Percentiles rank a stretch among this genome's conserved stretches.
phyloP scores from a whole-genome alignment of 2,888 invertebrate genomes.

The Cactoblastis cactorum region DNA sequence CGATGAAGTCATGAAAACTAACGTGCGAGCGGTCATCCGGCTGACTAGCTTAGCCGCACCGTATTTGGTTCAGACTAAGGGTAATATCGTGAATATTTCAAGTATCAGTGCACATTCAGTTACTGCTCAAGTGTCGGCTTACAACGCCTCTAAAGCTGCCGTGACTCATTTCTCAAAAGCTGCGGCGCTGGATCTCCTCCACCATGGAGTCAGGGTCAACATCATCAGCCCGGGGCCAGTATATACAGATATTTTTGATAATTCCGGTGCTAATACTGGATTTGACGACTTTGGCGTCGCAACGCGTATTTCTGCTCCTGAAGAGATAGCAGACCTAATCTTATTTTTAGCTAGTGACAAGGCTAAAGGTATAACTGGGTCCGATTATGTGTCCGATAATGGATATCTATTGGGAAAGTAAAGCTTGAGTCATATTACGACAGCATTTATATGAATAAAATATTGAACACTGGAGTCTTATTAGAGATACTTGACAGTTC shows the following conservation, averaged over 20 bases:
- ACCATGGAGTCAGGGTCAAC: constrained; percentile 84
- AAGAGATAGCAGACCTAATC: constrained; percentile 19
- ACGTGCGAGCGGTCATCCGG: constrained; percentile 24
- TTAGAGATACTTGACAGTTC: too few relatives aligned
- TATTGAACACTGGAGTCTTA: too few relatives aligned
- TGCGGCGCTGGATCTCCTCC: constrained; percentile 81
- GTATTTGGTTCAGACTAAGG: constrained; percentile 22
- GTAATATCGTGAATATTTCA: constrained; percentile 27
- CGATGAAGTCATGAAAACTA: constrained; percentile 25
- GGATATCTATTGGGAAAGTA: constrained; percentile 15
- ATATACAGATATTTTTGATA: constrained; percentile 67
- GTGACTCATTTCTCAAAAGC: constrained; percentile 35
- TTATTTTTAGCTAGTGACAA: constrained; percentile 22
- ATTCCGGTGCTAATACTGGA: constrained; percentile 4
- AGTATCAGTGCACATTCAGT: constrained; percentile 6
- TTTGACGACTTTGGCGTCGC: neutral
- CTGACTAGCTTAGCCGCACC: constrained; percentile 25
- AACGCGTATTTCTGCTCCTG: neutral
- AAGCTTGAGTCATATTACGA: too few relatives aligned
- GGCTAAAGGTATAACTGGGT: constrained; percentile 22
- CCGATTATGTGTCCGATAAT: constrained; percentile 26
- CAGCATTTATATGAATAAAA: too few relatives aligned
- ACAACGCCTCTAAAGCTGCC: constrained; percentile 34
- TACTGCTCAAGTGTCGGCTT: constrained; percentile 21
- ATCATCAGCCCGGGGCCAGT: constrained; percentile 38